Conservation (phyloP, 2,113 vertebrate species). For the Alligator mississippiensis region DNA sequence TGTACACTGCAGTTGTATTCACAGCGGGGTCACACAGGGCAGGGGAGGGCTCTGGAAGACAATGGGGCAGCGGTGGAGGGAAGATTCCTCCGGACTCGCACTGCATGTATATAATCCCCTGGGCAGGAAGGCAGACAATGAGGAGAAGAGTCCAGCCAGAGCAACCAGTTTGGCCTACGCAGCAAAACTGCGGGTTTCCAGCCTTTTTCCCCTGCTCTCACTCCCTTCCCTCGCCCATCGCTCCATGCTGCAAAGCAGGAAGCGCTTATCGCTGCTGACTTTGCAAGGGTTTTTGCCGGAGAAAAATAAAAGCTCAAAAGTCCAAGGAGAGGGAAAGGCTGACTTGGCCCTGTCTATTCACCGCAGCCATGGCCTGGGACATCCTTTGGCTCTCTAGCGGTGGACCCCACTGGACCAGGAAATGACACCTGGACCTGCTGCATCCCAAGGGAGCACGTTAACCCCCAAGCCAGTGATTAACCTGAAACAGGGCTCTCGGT, state of each 20-base stretch:
- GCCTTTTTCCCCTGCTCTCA: neutral
- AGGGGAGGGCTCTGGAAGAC: neutral
- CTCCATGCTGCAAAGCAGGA: neutral
- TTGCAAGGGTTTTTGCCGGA: neutral
- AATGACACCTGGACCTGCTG: too few species aligned
- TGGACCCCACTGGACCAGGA: neutral
- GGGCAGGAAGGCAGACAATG: neutral
- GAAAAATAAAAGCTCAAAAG: neutral
- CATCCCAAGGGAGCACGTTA: too few species aligned
- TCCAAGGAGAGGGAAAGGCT: neutral
- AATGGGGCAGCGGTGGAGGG: neutral
- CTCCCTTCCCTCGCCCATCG: neutral
- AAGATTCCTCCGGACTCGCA: too few species aligned
- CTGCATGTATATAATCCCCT: neutral
- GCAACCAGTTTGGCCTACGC: neutral
- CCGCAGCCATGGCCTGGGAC: neutral
- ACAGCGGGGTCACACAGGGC: neutral
- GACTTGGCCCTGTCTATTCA: neutral
- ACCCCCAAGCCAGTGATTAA: too few species aligned
- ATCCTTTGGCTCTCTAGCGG: neutral
- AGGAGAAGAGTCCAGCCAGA: neutral
- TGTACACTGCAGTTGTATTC: neutral
- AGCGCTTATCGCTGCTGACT: neutral
- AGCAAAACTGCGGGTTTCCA: neutral
- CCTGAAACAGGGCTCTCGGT: too few species aligned